Evolutionary conservation across 2,113 vertebrate species (phyloP), one percentile per base, ranked within the genome.

Genomic region (Aplodontia rufa): DNA sequence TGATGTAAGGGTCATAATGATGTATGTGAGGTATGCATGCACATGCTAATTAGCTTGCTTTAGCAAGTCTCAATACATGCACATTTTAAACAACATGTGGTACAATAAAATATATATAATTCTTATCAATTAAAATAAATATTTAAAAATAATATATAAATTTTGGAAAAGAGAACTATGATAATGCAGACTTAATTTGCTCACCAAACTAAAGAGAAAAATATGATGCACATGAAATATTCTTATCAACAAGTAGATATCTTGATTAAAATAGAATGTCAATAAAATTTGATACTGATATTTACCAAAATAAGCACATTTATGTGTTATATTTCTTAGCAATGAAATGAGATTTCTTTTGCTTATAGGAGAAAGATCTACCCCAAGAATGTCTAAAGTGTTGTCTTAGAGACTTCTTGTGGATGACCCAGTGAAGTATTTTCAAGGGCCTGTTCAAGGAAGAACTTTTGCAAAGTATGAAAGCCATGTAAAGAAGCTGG

Each of bases 401-500:
- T 76, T 64, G 53, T 37, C 32, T 60, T n/a, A 19, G 47, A 87
- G 40, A 35, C 49, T 86, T 45, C 53, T 47, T 40, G 17, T 28
- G 35, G 30, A 8, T 69, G 30, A 81, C 10, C 12, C 72, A 42
- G 40, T 9, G 9, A 42, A 45, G 20, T n/a, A 83, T 81, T 96
- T 96, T 74, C 66, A 88, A 28, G 8, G 3, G 26, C 64, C 89
- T 94, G 8, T 82, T 84, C 45, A 72, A 84, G 86, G 87, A 91
- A 90, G 66, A 74, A 88, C 45, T 87, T 90, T 68, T 64, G 35
- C 42, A 74, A 87, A 90, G 42, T 91, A 90, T 22, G 37, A 82
- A 93, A 81, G 66, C 80, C 58, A 58, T 35, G 19, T 94, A 92
- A 90, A 93, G 86, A 94, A 91, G 47, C 37, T 74, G 78, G 28